Base-by-base conservation (phyloP, 1,140 invertebrate species). In the Liolophura sinensis region DNA sequence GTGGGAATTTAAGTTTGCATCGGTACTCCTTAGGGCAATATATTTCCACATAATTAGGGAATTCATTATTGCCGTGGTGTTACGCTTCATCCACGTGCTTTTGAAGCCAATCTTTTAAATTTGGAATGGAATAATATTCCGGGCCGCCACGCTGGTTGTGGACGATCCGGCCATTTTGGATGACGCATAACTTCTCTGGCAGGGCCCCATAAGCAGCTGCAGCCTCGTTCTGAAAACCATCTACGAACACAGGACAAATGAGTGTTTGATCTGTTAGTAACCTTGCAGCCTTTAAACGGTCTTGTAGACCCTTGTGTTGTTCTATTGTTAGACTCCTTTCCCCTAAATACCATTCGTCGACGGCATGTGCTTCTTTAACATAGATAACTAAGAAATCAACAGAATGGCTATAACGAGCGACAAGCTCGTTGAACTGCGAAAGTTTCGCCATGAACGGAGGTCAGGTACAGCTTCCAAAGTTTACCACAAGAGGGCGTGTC, bases 391-490 rank as follows among this genome's bases (percentile, higher is more conserved):
- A 24, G 62, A 78, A 78, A 59, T 78, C 76, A 18, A 61, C 68
- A 22, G 64, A 49, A 16, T 67, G 50, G 46, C 31, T 22, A 62
- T 70, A 78, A 31, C 72, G 47, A 16, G 54, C 51, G 52, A 68
- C 70, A 16, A 78, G 16, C 60, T 62, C n/a, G 52, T 66, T 71
- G 51, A 78, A 73, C 25, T 65, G 16, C 51, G 65, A 61, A 0
- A 77, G 52, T 58, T 69, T 71, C 14, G 50, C 71, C 60, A 78
- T 67, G 60, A 76, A 78, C 62, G 76, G 76, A 5, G 73, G 74
- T 78, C 76, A 78, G 62, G 69, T 75, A 49, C 76, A 78, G 61
- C 73, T 76, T 16, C 76, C 76, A 59, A 78, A 78, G 55, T 69
- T 74, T 24, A 78, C 20, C 16, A 76, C 74, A 12, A 78, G 69